Evolutionary conservation across 2,797 vertebrate species (phyloP).

Genomic region (Spea hammondii): DNA sequence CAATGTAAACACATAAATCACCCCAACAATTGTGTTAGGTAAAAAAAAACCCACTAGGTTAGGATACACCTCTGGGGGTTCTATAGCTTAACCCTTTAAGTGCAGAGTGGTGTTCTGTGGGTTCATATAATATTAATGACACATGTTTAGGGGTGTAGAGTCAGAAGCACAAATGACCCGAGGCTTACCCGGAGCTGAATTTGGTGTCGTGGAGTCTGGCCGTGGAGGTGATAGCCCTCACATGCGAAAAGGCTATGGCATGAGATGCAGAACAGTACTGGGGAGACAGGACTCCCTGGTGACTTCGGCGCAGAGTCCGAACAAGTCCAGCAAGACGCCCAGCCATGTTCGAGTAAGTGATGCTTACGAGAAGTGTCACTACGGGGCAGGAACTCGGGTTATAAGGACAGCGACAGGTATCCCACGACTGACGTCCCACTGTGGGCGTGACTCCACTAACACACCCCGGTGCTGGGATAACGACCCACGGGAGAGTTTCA

Average conservation of each 20-base stretch:
- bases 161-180: no score
- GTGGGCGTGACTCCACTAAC: constrained; percentile 2
- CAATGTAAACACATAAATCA: no score
- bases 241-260: neutral
- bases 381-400: neutral
- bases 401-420: constrained; percentile 18
- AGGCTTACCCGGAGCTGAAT: constrained; percentile 26
- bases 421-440: constrained; percentile 2
- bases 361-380: no score
- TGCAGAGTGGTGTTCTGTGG: no score
- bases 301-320: neutral
- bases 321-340: neutral
- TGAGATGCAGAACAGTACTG: neutral
- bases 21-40: no score
- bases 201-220: constrained; percentile 11
- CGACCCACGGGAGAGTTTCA: no score
- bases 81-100: no score
- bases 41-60: no score
- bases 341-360: constrained; percentile 18
- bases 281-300: neutral
- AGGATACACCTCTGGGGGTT: no score
- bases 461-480: neutral
- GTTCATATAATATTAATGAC: no score
- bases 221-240: constrained; percentile 8
- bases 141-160: no score